A percentile compares a stretch with the other conserved stretches of the same genome.
These are phyloP conservation scores for Bergia sp. DNA, from an alignment of 92 coral and sea anemone genomes.

Conservation along the genomic window DNA sequence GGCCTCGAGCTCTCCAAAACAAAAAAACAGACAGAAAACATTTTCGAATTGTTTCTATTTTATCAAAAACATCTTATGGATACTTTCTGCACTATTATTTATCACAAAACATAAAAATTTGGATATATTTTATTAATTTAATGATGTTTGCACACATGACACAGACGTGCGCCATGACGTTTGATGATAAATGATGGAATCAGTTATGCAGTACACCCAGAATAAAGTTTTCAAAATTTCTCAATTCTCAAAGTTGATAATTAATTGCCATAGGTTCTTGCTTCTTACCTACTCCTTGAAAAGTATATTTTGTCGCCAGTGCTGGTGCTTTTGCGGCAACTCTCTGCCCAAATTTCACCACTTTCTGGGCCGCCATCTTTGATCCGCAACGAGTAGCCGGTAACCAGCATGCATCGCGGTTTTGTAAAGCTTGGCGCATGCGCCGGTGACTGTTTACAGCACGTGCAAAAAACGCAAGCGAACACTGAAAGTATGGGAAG, in stretches of 20 bases:
- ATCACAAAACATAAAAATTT: too few relatives aligned
- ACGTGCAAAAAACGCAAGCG: slow-evolving; percentile 68
- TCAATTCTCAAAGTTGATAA: background rate
- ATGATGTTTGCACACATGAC: background rate
- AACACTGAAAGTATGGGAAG: slow-evolving; percentile 78
- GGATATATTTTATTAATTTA: background rate
- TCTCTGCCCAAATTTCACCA: slow-evolving; percentile 79
- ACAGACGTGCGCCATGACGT: too few relatives aligned
- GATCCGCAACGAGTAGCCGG: slow-evolving; percentile 59
- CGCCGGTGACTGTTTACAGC: slow-evolving; percentile 62
- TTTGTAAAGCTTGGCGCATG: slow-evolving; percentile 51
- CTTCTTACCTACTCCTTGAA: slow-evolving; percentile 85
- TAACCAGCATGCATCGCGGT: slow-evolving; percentile 66
- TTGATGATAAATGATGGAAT: too few relatives aligned
- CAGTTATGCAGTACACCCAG: background rate
- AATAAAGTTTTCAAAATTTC: too few relatives aligned
- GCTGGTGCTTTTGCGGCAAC: slow-evolving; percentile 79
- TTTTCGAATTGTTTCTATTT: background rate
- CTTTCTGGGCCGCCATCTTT: slow-evolving; percentile 97
- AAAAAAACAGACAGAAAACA: too few relatives aligned
- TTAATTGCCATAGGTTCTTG: background rate
- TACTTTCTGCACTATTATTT: too few relatives aligned
- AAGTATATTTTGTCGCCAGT: slow-evolving; percentile 80
- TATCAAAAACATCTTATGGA: background rate
- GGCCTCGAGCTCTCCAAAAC: too few relatives aligned